Evolutionary conservation across 2,888 invertebrate species (phyloP).

Genomic region (Protodeltote pygarga): DNA sequence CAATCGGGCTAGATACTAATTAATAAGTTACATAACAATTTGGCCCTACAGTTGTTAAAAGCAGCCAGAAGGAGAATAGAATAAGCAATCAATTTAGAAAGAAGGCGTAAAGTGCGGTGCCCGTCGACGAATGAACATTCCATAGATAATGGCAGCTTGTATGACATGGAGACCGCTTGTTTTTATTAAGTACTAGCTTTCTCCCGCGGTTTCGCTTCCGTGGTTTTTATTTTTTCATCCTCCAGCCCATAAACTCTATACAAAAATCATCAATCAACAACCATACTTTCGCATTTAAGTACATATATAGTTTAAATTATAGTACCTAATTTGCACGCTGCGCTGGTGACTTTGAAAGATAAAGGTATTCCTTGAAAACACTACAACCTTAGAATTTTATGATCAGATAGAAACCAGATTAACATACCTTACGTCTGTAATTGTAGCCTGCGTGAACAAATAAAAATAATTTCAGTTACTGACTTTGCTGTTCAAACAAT

Average conservation of each 20-base stretch:
- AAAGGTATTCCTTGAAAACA: too few species aligned
- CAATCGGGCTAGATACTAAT: slow-evolving; percentile 47
- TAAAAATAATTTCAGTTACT: not conserved
- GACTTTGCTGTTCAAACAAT: slow-evolving; percentile 3
- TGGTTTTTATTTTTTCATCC: too few species aligned
- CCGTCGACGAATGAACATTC: slow-evolving; percentile 68
- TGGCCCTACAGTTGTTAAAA: slow-evolving; percentile 64
- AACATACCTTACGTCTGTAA: not conserved
- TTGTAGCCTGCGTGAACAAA: too few species aligned
- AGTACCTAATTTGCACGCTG: too few species aligned
- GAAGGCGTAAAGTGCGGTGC: slow-evolving; percentile 73
- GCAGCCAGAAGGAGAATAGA: slow-evolving; percentile 66
- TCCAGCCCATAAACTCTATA: too few species aligned
- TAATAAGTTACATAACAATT: slow-evolving; percentile 69
- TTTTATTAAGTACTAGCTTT: slow-evolving; percentile 1
- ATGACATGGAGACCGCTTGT: slow-evolving; percentile 56
- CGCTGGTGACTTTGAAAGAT: too few species aligned
- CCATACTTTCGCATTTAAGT: too few species aligned
- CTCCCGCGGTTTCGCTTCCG: too few species aligned
- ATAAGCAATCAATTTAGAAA: slow-evolving; percentile 71
- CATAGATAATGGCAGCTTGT: slow-evolving; percentile 59
- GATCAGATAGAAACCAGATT: not conserved
- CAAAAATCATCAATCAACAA: too few species aligned
- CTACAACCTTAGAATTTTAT: too few species aligned
- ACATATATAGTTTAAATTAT: too few species aligned